Conservation (phyloP, 1,140 invertebrate genomes). For the Bombus fervidus region DNA sequence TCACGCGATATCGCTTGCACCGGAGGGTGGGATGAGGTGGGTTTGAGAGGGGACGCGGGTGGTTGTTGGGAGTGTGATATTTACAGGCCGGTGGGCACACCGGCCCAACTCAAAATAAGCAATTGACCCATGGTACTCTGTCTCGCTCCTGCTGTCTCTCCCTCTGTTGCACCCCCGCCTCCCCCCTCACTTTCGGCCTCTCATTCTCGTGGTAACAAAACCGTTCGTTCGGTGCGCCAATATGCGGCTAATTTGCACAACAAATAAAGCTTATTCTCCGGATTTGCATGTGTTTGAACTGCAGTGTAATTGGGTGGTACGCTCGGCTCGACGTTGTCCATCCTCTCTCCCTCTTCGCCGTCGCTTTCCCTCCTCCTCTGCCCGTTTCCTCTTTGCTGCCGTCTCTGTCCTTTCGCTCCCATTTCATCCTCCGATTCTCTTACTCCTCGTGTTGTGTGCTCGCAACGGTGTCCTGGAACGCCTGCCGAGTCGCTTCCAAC, state of each 20-base stretch:
- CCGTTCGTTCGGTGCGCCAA: slow-evolving; percentile 78
- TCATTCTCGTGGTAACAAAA: slow-evolving; percentile 74
- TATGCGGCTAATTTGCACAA: slow-evolving; percentile 83
- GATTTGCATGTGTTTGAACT: slow-evolving; percentile 84
- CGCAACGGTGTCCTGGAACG: neutral
- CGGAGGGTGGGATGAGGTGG: slow-evolving; percentile 23
- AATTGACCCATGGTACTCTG: slow-evolving; percentile 75
- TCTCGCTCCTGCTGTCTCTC: slow-evolving; percentile 18
- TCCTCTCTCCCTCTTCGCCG: slow-evolving; percentile 54
- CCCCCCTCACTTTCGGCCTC: slow-evolving; percentile 40
- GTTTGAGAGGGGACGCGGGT: slow-evolving; percentile 32
- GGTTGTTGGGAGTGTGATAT: slow-evolving; percentile 67
- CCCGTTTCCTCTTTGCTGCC: slow-evolving; percentile 24
- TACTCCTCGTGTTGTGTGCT: neutral
- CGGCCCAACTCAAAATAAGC: slow-evolving; percentile 78
- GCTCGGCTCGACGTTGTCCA: slow-evolving; percentile 69
- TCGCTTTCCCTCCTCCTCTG: slow-evolving; percentile 25
- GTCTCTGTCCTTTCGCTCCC: neutral
- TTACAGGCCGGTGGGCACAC: slow-evolving; percentile 69
- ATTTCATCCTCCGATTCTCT: slow-evolving; percentile 28
- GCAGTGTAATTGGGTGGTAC: slow-evolving; percentile 82
- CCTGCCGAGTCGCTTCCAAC: neutral
- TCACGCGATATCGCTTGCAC: slow-evolving; percentile 53
- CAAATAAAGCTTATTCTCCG: slow-evolving; percentile 83
- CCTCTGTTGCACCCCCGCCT: slow-evolving; percentile 29